Conservation (phyloP, 2,888 invertebrate species). For the Auanema sp. region DNA sequence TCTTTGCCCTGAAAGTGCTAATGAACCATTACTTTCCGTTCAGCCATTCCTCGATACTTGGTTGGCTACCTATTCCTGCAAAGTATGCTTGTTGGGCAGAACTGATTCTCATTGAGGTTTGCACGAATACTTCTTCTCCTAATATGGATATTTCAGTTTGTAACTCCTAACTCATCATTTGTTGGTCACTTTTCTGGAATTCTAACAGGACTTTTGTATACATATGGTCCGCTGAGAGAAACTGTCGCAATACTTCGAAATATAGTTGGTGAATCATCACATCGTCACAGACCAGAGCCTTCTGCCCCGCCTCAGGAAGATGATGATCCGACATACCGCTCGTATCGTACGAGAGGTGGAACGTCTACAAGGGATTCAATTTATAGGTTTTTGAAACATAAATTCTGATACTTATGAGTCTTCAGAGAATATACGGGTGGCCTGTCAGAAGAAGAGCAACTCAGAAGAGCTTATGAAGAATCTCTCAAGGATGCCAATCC, state of each 20-base stretch:
- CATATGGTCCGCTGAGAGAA: constrained; percentile 67
- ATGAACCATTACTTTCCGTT: constrained; percentile 65
- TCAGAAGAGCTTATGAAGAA: constrained; percentile 58
- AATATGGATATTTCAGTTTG: constrained; percentile 72
- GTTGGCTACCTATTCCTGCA: constrained; percentile 67
- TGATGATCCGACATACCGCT: neutral
- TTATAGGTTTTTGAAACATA: neutral
- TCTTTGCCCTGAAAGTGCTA: constrained; percentile 73
- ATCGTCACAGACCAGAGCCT: neutral
- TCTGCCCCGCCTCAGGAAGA: constrained; percentile 4
- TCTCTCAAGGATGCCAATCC: neutral
- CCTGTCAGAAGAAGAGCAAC: constrained; percentile 64
- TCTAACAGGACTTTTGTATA: constrained; percentile 71
- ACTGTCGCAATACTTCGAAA: neutral
- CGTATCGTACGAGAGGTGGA: neutral
- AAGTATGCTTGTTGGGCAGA: constrained; percentile 72
- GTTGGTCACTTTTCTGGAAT: constrained; percentile 74
- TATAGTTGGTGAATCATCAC: constrained; percentile 1
- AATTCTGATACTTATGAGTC: too few relatives aligned
- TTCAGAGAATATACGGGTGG: constrained; percentile 61
- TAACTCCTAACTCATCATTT: constrained; percentile 72
- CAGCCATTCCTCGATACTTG: constrained; percentile 61
- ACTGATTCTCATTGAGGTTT: constrained; percentile 72
- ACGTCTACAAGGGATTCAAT: neutral
- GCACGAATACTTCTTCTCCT: constrained; percentile 72